Conservation (phyloP, 2,113 vertebrate species). For the Colossoma macropomum region DNA sequence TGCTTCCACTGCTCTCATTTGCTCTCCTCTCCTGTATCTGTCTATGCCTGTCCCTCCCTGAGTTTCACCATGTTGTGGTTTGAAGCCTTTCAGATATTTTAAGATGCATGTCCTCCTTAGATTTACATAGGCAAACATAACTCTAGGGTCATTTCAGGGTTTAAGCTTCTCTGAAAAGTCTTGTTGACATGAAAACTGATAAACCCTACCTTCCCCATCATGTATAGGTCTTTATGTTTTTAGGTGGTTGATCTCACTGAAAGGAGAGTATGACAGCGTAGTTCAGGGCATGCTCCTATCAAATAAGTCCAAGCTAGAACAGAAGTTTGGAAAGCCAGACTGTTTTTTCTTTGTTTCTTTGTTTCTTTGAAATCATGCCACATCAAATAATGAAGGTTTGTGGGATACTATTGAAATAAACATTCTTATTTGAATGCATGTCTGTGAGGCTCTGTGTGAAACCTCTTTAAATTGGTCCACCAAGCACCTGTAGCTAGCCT, state of each 20-base stretch:
- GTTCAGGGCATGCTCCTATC: neutral
- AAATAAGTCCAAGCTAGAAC: neutral
- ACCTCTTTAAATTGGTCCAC: neutral
- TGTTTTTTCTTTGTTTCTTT: neutral
- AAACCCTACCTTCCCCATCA: neutral
- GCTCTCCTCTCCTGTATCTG: conserved; percentile 10
- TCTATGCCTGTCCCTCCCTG: neutral
- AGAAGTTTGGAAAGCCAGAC: neutral
- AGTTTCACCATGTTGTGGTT: neutral
- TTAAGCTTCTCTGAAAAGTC: conserved; percentile 55
- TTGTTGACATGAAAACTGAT: conserved; percentile 50
- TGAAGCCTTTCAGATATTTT: neutral
- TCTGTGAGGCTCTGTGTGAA: neutral
- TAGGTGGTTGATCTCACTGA: neutral
- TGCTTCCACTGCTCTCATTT: neutral
- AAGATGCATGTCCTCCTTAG: neutral
- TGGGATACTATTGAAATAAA: neutral
- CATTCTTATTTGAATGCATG: neutral
- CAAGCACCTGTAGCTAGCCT: neutral
- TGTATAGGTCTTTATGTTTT: neutral
- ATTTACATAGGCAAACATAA: neutral
- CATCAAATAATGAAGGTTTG: neutral
- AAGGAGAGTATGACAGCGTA: neutral
- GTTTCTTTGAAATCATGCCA: neutral
- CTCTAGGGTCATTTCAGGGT: conserved; percentile 12